These are phyloP conservation scores for Chelonoidis abingdonii DNA, from an alignment of 2,113 vertebrate genomes.

Conservation along the genomic window DNA sequence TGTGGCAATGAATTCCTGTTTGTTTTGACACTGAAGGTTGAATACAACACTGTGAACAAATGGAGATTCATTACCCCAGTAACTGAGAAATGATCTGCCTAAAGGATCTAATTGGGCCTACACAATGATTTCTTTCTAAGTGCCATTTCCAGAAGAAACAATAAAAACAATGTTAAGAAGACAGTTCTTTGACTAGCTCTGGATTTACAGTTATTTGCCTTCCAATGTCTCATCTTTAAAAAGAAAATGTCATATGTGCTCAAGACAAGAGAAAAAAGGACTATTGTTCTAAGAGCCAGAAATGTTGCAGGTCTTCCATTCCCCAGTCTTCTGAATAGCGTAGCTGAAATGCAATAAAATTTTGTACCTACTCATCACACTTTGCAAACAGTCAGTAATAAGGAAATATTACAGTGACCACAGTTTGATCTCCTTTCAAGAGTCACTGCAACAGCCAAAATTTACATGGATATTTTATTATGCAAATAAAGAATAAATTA, in stretches of 20 bases:
- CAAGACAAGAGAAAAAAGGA: slow-evolving; percentile 46
- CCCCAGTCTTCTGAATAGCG: neutral
- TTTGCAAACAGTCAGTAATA: neutral
- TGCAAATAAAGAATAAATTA: slow-evolving; percentile 29
- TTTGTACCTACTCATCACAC: neutral
- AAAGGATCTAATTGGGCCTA: slow-evolving; percentile 65
- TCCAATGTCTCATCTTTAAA: slow-evolving; percentile 42
- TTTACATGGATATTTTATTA: slow-evolving; percentile 14
- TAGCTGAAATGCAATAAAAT: slow-evolving; percentile 20
- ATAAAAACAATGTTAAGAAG: slow-evolving; percentile 22
- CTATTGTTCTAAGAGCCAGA: slow-evolving; percentile 20
- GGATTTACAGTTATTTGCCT: slow-evolving; percentile 43
- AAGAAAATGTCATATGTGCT: slow-evolving; percentile 27
- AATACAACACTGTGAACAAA: slow-evolving; percentile 70
- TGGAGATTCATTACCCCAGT: slow-evolving; percentile 65
- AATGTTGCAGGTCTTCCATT: neutral
- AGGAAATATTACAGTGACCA: neutral
- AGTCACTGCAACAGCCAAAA: neutral
- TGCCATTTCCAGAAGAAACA: slow-evolving; percentile 19
- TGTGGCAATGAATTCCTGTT: slow-evolving; percentile 71
- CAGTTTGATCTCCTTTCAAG: neutral
- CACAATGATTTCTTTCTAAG: slow-evolving; percentile 61
- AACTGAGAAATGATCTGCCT: slow-evolving; percentile 68
- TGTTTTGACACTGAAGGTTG: slow-evolving; percentile 65
- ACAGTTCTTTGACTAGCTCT: slow-evolving; percentile 53